Base-by-base conservation (phyloP, 2,797 vertebrate species). In the Tragopan temminckii region DNA sequence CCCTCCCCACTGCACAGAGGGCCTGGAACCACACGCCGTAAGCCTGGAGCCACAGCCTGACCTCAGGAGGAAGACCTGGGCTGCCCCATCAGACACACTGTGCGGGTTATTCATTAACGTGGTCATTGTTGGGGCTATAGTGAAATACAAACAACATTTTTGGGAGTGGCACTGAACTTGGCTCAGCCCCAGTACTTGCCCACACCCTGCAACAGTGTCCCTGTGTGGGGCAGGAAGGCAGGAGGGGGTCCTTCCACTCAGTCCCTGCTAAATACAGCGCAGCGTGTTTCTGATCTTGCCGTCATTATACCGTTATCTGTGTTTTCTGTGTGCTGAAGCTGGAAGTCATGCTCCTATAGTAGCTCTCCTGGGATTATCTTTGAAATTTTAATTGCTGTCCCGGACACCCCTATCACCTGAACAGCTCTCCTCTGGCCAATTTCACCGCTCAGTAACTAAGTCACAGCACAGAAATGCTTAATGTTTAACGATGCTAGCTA, bases 61-160 rank as follows among this genome's bases (percentile, higher is more conserved):
- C 17, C 52, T 53, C 52, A 18, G 53, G 33, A 50, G 24, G 17
- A 64, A 23, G n/a, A 31, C 57, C 25, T 88, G 12, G 13, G 35
- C 35, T 38, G 45, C 14, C 66, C 40, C 33, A n/a, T 13, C 29
- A 45, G 42, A 43, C 67, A 24, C 1, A 2, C 53, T 13, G 24
- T 17, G 40, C 61, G n/a, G 46, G 45, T 85, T 82, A 46, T 80
- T 82, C 25, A 82, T 76, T 68, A 82, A 85, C n/a, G 59, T 2
- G 2, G 42, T 17, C 62, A 11, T 14, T 90, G 83, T 36, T 70
- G 59, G 31, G 63, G 38, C 58, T 15, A 81, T 53, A 71, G 33
- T 12, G 62, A 86, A 63, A 71, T 75, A 64, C 5, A 70, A 70
- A 58, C 57, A 43, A 4, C 46, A 70, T 52, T 57, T 75, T 4